Conservation (phyloP, 2,797 vertebrate species). For the Danio choprae region DNA sequence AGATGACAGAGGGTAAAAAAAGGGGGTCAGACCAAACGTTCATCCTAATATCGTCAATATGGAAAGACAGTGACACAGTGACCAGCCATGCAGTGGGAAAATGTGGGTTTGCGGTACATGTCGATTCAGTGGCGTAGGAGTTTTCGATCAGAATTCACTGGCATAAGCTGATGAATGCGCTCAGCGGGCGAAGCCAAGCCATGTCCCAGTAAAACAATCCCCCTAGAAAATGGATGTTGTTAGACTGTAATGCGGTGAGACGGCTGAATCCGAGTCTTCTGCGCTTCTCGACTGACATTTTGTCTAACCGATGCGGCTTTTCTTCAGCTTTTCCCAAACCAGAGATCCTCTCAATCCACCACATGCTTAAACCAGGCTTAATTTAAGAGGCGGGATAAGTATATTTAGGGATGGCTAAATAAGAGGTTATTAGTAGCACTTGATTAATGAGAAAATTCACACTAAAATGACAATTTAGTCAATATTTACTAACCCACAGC, state of each 20-base stretch:
- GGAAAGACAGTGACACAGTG: conserved; percentile 19
- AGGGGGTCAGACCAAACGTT: conserved; percentile 18
- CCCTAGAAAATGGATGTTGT: conserved; percentile 26
- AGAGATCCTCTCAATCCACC: conserved; percentile 3
- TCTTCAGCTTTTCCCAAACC: conserved; percentile 25
- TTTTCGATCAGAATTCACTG: conserved; percentile 27
- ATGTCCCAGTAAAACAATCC: conserved; percentile 19
- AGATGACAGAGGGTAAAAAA: background rate
- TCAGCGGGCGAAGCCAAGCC: background rate
- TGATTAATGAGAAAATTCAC: too few species aligned
- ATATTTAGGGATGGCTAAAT: too few species aligned
- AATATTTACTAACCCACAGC: too few species aligned
- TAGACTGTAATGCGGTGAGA: conserved; percentile 50
- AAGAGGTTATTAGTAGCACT: too few species aligned
- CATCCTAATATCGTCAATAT: conserved; percentile 7
- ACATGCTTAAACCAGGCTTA: background rate
- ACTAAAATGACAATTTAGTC: too few species aligned
- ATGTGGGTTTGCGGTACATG: conserved; percentile 33
- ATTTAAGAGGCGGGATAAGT: background rate
- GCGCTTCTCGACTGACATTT: conserved; percentile 23
- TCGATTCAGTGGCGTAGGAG: conserved; percentile 13
- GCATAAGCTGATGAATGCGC: conserved; percentile 19
- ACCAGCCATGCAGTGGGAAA: conserved; percentile 10
- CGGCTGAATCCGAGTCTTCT: conserved; percentile 51
- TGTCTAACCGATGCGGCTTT: conserved; percentile 27